Evolutionary conservation across 1,140 invertebrate genomes (phyloP), one percentile per base, ranked within the genome.

Genomic region (Berghia stephanieae): DNA sequence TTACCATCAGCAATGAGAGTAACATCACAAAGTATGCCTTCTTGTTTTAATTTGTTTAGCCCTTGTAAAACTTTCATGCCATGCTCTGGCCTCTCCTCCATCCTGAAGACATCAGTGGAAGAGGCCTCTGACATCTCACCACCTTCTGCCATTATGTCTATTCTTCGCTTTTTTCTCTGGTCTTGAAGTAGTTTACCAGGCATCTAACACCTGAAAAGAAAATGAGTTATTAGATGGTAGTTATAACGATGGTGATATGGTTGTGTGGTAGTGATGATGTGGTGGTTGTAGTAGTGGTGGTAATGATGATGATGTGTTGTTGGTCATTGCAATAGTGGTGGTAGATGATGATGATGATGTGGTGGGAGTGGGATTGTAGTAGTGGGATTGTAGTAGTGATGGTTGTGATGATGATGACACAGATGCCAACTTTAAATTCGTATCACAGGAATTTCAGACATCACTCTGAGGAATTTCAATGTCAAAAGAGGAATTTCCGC

Each of bases 1-100:
- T 80, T 79, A 89, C 89, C 87, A 88, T 90, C 88, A 82, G 88
- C 89, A 68, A 90, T 89, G 21, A 90, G 83, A 43, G 86, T 88
- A 31, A 90, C 87, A 85, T 90, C 89, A 86, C 88, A 89, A 16
- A 90, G 81, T 49, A 89, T 83, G 78, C 87, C 86, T 67, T 90
- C 88, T 67, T 81, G 85, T 80, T 88, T 88, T 3, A 90, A 79
- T 77, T 86, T 86, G 79, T 88, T 87, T 8, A 90, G 82, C 13
- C 88, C 88, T 68, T 89, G 87, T 55, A 90, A 76, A 68, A 90
- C 85, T 67, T 86, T 87, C 85, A 89, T 87, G 73, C 87, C 87
- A 84, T 90, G 89, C 79, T 89, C 86, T n/a, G 84, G 86, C 40
- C 84, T 78, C 57, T 88, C 87, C 38, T 88, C 87, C 46, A 86